Conservation (phyloP, 1,140 invertebrate species). For the Ruditapes philippinarum region DNA sequence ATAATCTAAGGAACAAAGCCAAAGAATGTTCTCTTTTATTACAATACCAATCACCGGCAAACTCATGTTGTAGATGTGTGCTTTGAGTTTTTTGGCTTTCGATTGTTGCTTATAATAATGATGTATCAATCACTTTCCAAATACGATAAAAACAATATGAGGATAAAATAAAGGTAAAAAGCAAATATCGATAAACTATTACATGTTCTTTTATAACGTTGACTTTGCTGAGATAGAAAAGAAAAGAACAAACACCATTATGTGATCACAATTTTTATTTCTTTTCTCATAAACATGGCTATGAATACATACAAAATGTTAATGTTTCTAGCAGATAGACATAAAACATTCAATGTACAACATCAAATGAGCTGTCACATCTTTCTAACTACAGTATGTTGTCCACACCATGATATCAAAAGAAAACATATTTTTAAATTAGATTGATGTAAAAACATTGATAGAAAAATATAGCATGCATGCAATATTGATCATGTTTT, state of each 20-base stretch:
- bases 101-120: too few species aligned
- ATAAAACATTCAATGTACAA: background rate
- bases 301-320: slow-evolving; percentile 42
- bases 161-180: too few species aligned
- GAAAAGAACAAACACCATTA: background rate
- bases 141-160: too few species aligned
- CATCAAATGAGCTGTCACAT: background rate
- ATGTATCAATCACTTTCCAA: too few species aligned
- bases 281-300: slow-evolving; percentile 37
- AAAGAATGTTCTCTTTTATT: too few species aligned
- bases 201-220: too few species aligned
- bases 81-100: too few species aligned
- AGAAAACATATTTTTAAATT: background rate
- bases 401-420: background rate
- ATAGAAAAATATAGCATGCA: background rate
- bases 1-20: too few species aligned
- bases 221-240: background rate
- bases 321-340: slow-evolving; percentile 12
- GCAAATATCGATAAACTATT: too few species aligned
- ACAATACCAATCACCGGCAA: too few species aligned
- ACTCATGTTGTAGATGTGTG: too few species aligned
- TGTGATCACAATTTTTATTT: slow-evolving; percentile 50
- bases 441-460: background rate
- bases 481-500: background rate
- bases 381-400: slow-evolving; percentile 7